Evolutionary conservation across 2,888 invertebrate species (phyloP), one percentile per base, ranked within the genome.

Genomic region (Orthosia cruda): DNA sequence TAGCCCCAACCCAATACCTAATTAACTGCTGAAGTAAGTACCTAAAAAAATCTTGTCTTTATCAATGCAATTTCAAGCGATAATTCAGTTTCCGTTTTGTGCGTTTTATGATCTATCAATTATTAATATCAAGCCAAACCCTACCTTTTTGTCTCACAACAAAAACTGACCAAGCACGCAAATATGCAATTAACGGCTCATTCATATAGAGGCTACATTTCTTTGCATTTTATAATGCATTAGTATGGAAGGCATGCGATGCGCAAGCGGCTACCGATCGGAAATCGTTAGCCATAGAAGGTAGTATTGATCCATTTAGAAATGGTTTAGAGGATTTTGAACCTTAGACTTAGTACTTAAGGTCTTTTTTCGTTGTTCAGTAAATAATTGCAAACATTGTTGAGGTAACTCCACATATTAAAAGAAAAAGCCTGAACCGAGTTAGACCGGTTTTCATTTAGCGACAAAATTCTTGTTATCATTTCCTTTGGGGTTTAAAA

Each of bases 281-380:
- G 87, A 85, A 82, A 78, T 85, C 76, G 62, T 63, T 80, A 40
- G n/a, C 85, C 85, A 40, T 85, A 76, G 5, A 78, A 18, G 70
- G 71, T 11, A 11, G 20, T 52, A 50, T 32, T 73, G 71, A 77
- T 76, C 74, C 74, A 73, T 66, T 77, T 85, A 58, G 5, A 54
- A 16, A 52, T 40, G 32, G 47, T 26, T 54, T 15, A 71, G 5
- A 55, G 32, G 32, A 71, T 71, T 84, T 68, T 62, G 40, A 69
- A 0, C n/a, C 20, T 55, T 84, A 18, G 4, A 0, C 0, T 0
- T 4, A 26, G 0, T 15, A 7, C 0, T 23, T 70, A 64, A 69
- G 57, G 58, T 12, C 40, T 40, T 16, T 26, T 54, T 77, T 3
- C 32, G 68, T 40, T 74, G 58, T 18, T 49, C 5, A 0, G 2